Percentiles rank a stretch among this genome's conserved stretches.
Conservation (phyloP, 2,113 vertebrate species). For the Neomonachus schauinslandi region DNA sequence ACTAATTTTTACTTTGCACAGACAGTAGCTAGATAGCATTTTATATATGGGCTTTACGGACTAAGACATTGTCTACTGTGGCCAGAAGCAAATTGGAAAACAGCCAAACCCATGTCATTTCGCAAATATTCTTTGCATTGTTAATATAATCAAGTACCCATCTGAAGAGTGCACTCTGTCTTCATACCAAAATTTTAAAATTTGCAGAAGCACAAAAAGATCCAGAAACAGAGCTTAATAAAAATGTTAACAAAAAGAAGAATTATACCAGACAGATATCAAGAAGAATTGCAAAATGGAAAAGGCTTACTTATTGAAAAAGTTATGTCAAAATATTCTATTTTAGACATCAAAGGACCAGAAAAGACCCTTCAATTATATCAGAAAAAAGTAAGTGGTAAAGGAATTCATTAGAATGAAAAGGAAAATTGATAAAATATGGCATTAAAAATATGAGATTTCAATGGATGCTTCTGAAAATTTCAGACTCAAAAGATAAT, state of each 20-base stretch:
- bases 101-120: not conserved
- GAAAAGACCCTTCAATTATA: not conserved
- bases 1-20: not conserved
- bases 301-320: not conserved
- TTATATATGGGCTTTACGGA: not conserved
- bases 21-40: not conserved
- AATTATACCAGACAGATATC: not conserved
- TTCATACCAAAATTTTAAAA: not conserved
- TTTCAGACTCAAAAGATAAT: not conserved
- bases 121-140: not conserved
- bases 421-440: not conserved
- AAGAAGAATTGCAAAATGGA: not conserved
- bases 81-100: not conserved
- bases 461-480: not conserved
- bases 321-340: not conserved
- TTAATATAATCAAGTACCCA: not conserved
- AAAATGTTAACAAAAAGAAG: not conserved
- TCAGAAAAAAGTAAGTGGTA: not conserved
- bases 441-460: not conserved
- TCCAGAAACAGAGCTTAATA: conserved; percentile 15
- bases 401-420: not conserved
- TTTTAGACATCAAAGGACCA: not conserved
- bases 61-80: not conserved
- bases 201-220: not conserved
- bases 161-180: not conserved